Percentiles rank a stretch among this genome's conserved stretches.
Evolutionary conservation across 2,113 vertebrate species (phyloP).

Genomic region (Brienomyrus longianalis): DNA sequence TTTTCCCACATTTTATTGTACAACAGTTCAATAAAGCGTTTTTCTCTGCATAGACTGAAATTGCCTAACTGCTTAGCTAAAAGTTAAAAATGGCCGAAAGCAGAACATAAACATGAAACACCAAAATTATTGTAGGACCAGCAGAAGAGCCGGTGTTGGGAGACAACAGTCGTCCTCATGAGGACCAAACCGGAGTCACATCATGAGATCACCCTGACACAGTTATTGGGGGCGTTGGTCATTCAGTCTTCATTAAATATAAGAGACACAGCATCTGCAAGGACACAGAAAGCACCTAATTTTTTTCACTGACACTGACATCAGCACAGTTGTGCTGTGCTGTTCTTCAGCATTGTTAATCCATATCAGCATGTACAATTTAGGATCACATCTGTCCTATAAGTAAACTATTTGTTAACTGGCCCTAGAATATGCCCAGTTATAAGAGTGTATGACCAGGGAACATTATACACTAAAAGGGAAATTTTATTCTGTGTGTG

Average conservation of each 20-base stretch:
- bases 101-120: neutral
- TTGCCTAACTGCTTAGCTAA: neutral
- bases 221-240: neutral
- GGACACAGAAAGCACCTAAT: neutral
- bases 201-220: neutral
- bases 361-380: neutral
- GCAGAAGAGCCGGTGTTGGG: neutral
- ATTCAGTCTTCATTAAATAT: slow-evolving; percentile 1
- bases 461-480: neutral
- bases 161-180: neutral
- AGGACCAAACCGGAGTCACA: neutral
- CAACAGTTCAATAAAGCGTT: neutral
- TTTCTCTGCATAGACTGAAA: neutral
- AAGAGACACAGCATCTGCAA: slow-evolving; percentile 39
- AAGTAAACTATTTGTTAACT: neutral
- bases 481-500: neutral
- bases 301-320: neutral
- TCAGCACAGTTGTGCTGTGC: neutral
- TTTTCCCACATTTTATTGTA: neutral
- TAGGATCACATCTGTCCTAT: neutral
- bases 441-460: neutral
- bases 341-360: neutral
- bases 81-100: neutral
- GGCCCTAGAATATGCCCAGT: neutral
- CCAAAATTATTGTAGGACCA: neutral